Conservation (phyloP, 2,113 vertebrate species). For the Neogale vison region DNA sequence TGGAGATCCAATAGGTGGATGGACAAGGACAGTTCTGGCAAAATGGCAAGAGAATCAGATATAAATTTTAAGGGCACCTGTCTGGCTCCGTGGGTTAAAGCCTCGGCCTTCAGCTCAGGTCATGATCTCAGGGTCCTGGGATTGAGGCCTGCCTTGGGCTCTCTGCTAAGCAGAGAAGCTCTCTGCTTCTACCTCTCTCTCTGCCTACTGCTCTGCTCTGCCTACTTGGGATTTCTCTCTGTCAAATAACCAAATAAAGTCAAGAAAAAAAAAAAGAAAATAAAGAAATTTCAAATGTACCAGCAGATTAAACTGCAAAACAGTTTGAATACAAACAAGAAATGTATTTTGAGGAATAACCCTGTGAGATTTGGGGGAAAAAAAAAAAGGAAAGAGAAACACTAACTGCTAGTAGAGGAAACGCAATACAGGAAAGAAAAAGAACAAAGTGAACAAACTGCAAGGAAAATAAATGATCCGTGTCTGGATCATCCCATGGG, state of each 20-base stretch:
- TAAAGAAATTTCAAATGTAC: neutral
- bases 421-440: neutral
- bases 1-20: no score
- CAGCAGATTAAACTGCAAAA: neutral
- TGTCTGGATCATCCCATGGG: neutral
- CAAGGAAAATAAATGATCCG: neutral
- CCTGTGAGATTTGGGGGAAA: neutral
- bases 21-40: neutral
- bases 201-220: no score
- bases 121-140: no score
- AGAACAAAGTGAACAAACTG: neutral
- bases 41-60: neutral
- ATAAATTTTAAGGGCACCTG: neutral
- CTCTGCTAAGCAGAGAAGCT: no score
- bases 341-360: neutral
- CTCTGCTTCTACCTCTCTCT: no score
- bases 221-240: no score
- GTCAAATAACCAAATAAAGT: no score
- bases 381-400: neutral
- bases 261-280: neutral
- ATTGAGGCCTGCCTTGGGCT: no score
- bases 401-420: neutral
- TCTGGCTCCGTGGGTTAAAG: no score
- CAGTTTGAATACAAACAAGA: neutral
- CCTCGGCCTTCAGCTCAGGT: no score